Conservation (phyloP, 2,113 vertebrate genomes). For the Damaliscus lunatus region DNA sequence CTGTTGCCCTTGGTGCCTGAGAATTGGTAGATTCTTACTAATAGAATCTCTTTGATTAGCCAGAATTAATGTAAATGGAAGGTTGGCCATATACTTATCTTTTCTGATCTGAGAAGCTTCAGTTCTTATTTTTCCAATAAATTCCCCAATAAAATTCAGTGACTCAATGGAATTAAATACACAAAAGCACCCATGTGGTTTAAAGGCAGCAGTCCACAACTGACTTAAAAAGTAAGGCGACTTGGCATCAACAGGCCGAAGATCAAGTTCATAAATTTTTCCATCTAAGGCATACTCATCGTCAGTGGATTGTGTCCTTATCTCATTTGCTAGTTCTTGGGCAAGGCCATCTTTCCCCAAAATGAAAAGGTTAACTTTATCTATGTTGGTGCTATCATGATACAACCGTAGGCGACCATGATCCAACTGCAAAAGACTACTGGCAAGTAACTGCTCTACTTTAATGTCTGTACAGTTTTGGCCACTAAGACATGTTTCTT, state of each 20-base stretch:
- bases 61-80: slow-evolving; percentile 96
- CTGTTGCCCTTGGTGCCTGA: slow-evolving; percentile 97
- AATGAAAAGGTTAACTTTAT: slow-evolving; percentile 98
- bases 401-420: slow-evolving; percentile 92
- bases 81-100: slow-evolving; percentile 91
- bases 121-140: slow-evolving; percentile 94
- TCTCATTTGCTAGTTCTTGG: slow-evolving; percentile 97
- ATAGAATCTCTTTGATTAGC: slow-evolving; percentile 95
- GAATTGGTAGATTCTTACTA: slow-evolving; percentile 95
- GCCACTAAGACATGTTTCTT: slow-evolving; percentile 98
- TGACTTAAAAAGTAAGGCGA: slow-evolving; percentile 93
- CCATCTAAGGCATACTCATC: slow-evolving; percentile 98
- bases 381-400: slow-evolving; percentile 94
- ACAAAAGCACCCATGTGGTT: slow-evolving; percentile 98
- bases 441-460: slow-evolving; percentile 95
- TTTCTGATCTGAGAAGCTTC: slow-evolving; percentile 92
- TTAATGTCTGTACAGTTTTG: slow-evolving; percentile 96
- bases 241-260: slow-evolving; percentile 94
- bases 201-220: slow-evolving; percentile 92
- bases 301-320: slow-evolving; percentile 96
- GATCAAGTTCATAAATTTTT: slow-evolving; percentile 97
- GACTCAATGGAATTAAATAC: slow-evolving; percentile 98
- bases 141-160: slow-evolving; percentile 95
- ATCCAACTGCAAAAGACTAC: slow-evolving; percentile 92
- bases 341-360: slow-evolving; percentile 96